Evolutionary conservation across 2,888 invertebrate genomes (phyloP), one percentile per base, ranked within the genome.

Genomic region (Patella ulyssiponensis): DNA sequence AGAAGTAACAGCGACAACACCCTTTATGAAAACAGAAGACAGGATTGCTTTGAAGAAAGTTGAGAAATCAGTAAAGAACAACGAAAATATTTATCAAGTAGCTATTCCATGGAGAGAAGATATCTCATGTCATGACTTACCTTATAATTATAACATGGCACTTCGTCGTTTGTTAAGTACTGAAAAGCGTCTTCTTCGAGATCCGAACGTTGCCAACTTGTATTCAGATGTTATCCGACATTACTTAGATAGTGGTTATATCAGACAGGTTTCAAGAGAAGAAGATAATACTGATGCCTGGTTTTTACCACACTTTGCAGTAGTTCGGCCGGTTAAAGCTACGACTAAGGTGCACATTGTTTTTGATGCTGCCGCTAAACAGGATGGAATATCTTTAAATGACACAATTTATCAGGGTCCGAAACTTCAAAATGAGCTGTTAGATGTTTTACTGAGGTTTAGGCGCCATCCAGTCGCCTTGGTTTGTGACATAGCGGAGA

Each of bases 291-390:
- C 27, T 27, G 27, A 12, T 20, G 58, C n/a, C 20, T 58, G 58
- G 58, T 58, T n/a, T 20, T n/a, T 58, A n/a, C 58, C 58, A 58
- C 58, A 58, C 58, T 58, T 58, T 58, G n/a, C 58, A n/a, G 58
- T 58, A 58, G 58, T 58, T 58, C 58, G 58, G n/a, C 20, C 20
- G 17, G 9, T 15, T 20, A 58, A 58, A 20, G 17, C 58, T 17
- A 58, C 58, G 20, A 58, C 58, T n/a, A 58, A 58, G 20, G 58
- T 58, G 20, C 58, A 17, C 58, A 20, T 58, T 20, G 58, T 58
- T 17, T 20, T 58, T 58, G 58, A 58, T 58, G 58, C 14, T 17
- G 58, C 58, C 20, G 17, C 58, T 14, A 58, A 58, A 0, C 20
- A n/a, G 17, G 20, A 58, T 17, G 58, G 58, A 58, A 58, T n/a